These are phyloP conservation scores for Globodera rostochiensis DNA, from an alignment of 1,140 invertebrate genomes.

Conservation along the genomic window DNA sequence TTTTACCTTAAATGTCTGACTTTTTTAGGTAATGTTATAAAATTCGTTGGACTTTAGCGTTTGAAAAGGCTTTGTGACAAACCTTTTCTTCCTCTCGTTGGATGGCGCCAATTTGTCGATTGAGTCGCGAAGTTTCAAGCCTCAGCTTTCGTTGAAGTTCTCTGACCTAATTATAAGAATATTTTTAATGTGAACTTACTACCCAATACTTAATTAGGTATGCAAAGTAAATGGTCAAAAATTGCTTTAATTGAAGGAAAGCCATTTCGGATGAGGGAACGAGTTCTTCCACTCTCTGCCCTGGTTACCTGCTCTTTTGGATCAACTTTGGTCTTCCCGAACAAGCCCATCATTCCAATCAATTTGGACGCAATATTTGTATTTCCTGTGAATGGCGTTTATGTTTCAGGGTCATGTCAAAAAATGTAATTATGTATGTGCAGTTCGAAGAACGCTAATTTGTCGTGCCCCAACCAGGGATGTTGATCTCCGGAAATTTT, in stretches of 20 bases:
- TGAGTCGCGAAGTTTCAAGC: conserved; percentile 86
- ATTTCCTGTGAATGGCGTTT: too few species aligned
- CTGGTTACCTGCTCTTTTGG: conserved; percentile 71
- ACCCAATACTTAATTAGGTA: not conserved
- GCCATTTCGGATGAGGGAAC: too few species aligned
- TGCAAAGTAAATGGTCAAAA: too few species aligned
- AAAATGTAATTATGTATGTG: too few species aligned
- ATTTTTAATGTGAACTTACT: conserved; percentile 5
- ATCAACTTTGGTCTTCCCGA: conserved; percentile 57
- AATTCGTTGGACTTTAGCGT: not conserved
- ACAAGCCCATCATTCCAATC: conserved; percentile 58
- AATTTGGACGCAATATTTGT: not conserved
- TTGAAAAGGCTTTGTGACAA: not conserved
- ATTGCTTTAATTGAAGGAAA: too few species aligned
- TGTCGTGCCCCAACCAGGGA: too few species aligned
- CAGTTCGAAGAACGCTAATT: too few species aligned
- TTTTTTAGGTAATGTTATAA: not conserved
- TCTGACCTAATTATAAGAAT: conserved; percentile 70
- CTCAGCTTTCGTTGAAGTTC: conserved; percentile 90
- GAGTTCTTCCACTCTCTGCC: too few species aligned
- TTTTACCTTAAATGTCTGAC: conserved; percentile 71
- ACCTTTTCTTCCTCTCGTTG: conserved; percentile 93
- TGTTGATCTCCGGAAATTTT: too few species aligned
- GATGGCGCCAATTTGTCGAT: conserved; percentile 88
- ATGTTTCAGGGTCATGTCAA: too few species aligned